Evolutionary conservation across 2,797 vertebrate genomes (phyloP).

Genomic region (Pteropus rufus): DNA sequence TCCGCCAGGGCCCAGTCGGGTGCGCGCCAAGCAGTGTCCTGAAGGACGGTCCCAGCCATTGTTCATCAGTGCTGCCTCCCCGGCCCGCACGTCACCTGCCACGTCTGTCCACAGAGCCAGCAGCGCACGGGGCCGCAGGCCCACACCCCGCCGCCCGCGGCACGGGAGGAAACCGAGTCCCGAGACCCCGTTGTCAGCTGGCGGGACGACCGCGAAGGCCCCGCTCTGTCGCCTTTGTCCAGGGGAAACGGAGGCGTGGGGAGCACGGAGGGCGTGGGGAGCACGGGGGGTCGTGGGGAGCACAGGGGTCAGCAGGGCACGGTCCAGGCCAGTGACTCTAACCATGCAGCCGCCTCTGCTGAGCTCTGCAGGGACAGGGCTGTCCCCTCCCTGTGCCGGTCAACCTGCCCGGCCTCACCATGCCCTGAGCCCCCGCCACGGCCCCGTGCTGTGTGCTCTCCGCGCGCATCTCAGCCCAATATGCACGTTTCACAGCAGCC

Average conservation of each 20-base stretch:
- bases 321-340: accelerated
- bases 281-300: too few species aligned
- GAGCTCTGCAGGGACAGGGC: neutral
- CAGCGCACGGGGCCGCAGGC: accelerated
- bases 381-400: neutral
- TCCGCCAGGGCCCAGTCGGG: neutral
- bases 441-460: accelerated
- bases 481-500: accelerated
- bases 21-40: accelerated
- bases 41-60: accelerated
- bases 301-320: accelerated
- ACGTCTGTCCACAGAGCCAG: neutral
- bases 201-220: neutral
- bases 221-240: neutral
- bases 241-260: neutral
- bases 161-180: accelerated
- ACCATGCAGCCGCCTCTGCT: accelerated
- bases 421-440: accelerated
- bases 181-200: accelerated
- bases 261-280: too few species aligned
- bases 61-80: accelerated
- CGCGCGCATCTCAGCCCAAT: accelerated
- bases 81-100: accelerated
- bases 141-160: accelerated
- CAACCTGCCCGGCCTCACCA: accelerated